Evolutionary conservation across 2,888 invertebrate genomes (phyloP), one percentile per base, ranked within the genome.

Genomic region (Acrocyrtus sp.): DNA sequence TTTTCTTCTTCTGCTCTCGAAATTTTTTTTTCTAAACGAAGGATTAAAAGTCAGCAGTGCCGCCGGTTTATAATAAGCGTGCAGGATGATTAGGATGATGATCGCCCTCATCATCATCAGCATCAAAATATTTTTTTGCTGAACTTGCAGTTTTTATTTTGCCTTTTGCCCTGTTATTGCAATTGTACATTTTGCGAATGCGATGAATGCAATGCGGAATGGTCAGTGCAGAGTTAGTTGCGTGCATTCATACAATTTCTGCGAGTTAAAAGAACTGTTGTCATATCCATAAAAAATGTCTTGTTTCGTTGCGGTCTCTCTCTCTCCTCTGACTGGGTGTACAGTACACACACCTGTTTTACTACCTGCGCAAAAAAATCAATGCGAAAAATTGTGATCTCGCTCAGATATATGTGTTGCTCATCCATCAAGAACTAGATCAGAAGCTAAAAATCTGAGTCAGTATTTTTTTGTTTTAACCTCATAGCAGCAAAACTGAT

Each of bases 381-480:
- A 3, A 29, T n/a, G n/a, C n/a, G n/a, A n/a, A n/a, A n/a, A n/a
- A n/a, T n/a, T n/a, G n/a, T n/a, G n/a, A n/a, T n/a, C n/a, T n/a
- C n/a, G n/a, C n/a, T n/a, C n/a, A n/a, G n/a, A n/a, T n/a, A n/a
- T n/a, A n/a, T n/a, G 45, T 53, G 43, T 54, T 70, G 54, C 70
- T 62, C 63, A 63, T 72, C 63, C 72, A 57, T 72, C 72, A 72
- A 65, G 12, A 72, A 65, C 72, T 72, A 72, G 63, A 72, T 72
- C 72, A 72, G 34, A 65, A 57, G 72, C 56, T 65, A 65, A 34
- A 34, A 34, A 34, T 34, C 34, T 34, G n/a, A n/a, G n/a, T n/a
- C 34, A 12, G 34, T 34, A 34, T 34, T 34, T 34, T 34, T n/a
- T 34, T 34, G 6, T 34, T 34, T 34, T 12, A 34, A 34, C 6